Conservation (phyloP, 2,888 invertebrate species). For the Diarsia brunnea region DNA sequence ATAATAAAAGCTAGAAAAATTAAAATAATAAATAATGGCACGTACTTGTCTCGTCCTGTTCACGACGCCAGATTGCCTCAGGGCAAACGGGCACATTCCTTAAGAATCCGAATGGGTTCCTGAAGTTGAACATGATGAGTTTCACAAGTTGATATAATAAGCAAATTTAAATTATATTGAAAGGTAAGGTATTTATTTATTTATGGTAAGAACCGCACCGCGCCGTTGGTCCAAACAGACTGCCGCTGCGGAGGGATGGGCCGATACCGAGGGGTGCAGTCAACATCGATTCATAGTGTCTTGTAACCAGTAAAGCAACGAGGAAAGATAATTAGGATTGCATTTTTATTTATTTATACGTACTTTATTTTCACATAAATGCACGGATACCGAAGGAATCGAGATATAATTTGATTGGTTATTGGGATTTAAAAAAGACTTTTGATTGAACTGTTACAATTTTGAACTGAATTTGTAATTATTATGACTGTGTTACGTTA, state of each 20-base stretch:
- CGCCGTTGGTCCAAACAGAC: background rate
- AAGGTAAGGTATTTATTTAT: background rate
- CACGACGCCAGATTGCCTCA: too few species aligned
- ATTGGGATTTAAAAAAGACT: too few species aligned
- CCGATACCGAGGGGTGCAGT: constrained; percentile 4
- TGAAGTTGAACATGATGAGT: background rate
- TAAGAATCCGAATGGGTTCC: too few species aligned
- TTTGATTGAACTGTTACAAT: too few species aligned
- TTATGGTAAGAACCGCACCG: background rate
- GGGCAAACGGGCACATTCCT: too few species aligned
- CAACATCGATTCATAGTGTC: background rate
- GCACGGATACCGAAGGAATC: too few species aligned
- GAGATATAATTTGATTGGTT: too few species aligned
- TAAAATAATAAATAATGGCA: background rate
- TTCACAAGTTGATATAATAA: background rate
- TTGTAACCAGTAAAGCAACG: background rate
- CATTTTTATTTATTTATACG: too few species aligned
- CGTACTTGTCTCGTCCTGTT: background rate
- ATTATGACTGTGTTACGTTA: too few species aligned
- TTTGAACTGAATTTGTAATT: too few species aligned
- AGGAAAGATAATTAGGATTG: background rate
- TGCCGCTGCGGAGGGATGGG: background rate
- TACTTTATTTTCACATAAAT: too few species aligned
- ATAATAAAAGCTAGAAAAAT: background rate
- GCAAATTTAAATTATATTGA: background rate